Evolutionary conservation across 30 jellyfish, hydroid and myxozoan species (phyloP), one percentile per base, ranked within the genome.

Genomic region (Cassiopea andromeda): DNA sequence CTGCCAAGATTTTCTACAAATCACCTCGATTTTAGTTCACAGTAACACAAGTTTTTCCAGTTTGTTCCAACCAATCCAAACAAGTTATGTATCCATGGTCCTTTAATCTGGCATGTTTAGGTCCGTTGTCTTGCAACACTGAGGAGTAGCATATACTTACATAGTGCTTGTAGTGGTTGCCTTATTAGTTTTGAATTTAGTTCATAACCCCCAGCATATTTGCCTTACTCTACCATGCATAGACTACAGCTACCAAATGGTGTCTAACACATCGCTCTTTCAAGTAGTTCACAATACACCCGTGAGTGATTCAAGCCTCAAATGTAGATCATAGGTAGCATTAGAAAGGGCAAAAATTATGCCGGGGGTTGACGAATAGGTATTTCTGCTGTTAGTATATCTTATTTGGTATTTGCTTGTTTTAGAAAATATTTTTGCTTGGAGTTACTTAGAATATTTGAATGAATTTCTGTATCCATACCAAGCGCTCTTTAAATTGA

Each of bases 391-490:
- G 93, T 69, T 48, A 73, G 48, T 44, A 47, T 71, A 74, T 85
- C 59, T 44, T 50, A 46, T 48, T 48, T 73, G 74, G 50, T 70
- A 12, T 12, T 70, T 44, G 75, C 78, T 85, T 75, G 60, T 47
- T 49, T 74, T 54, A 54, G 79, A 43, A 75, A 44, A 85, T 82
- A 67, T 82, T 82, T 61, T 48, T 75, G 93, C 84, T 61, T 76
- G 78, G 94, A 78, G 17, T 87, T 77, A 44, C 79, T 15, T 64
- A 69, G 94, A 87, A 76, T 75, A 87, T 87, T 87, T 84, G 92
- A 72, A 69, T 84, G 92, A 84, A 84, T 84, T 27, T 84, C 72
- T 70, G 79, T 70, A 70, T 48, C 54, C 85, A 60, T 48, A 48
- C 91, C 82, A 82, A 58, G 91, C 82, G 48, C 68, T 68, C 72